Base-by-base conservation (phyloP, 2,888 invertebrate genomes). In the Andrena praecox region DNA sequence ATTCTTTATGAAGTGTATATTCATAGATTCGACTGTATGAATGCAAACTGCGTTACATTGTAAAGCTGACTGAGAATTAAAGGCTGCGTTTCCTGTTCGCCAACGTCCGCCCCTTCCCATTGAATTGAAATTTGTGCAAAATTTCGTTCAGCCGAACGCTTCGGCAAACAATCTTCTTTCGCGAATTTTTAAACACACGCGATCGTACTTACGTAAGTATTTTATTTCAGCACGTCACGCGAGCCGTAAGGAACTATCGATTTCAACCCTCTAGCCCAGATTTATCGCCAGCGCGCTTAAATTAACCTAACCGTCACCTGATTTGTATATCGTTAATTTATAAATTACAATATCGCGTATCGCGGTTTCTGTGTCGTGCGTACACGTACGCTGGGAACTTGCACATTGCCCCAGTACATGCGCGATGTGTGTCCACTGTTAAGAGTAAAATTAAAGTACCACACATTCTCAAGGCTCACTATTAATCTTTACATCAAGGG, bases 181-280 rank as follows among this genome's bases (percentile, higher is more conserved):
- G 24, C 48, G 66, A 70, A 62, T 80, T 80, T 80, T 67, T 33
- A 20, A 70, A 56, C 42, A 60, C 74, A 80, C 81, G 81, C 74
- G 56, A 82, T 35, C 75, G 56, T 80, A 80, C 70, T 80, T 81
- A 68, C 20, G 29, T 29, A 29, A 42, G 67, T 67, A 70, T 60
- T 74, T 82, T 74, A 82, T 80, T 71, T 10, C 42, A 42, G n/a
- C 5, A 8, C 12, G 70, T 74, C 81, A 82, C 81, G 81, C 81
- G 62, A 82, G 2, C 33, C 27, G 33, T 48, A 62, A 67, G 50
- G 56, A 67, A 80, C 52, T 56, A 82, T 80, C 81, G 80, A 80
- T 80, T 67, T 12, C 42, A n/a, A 33, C 33, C 50, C 20, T 33
- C 4, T 52, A 54, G 24, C 27, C 33, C 50, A 67, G 81, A 81